Evolutionary conservation across 2,797 vertebrate genomes (phyloP).

Genomic region (Sciaenops ocellatus): DNA sequence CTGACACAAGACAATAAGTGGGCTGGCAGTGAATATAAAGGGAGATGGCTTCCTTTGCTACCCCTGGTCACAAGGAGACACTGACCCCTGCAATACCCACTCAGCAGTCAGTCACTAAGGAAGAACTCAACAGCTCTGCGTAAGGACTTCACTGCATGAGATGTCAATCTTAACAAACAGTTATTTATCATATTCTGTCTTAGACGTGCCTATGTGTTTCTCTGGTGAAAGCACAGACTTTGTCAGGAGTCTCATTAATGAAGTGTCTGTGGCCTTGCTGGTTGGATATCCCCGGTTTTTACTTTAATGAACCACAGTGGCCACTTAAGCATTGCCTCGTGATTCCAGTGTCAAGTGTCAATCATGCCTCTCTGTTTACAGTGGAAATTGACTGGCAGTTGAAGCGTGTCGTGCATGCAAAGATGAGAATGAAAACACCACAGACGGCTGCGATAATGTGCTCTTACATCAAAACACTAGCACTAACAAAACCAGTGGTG

Average conservation of each 20-base stretch:
- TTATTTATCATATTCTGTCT: constrained; percentile 10
- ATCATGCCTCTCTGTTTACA: neutral
- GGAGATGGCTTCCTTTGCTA: constrained; percentile 45
- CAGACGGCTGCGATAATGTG: neutral
- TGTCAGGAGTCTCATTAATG: constrained; percentile 13
- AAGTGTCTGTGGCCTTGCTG: constrained; percentile 19
- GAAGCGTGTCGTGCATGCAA: constrained; percentile 4
- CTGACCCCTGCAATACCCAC: constrained; percentile 32
- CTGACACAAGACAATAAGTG: constrained; percentile 33
- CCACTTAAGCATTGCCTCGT: constrained; percentile 16
- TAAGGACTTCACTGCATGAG: constrained; percentile 5
- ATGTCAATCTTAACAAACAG: constrained; percentile 9
- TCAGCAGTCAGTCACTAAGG: constrained; percentile 14
- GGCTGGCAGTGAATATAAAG: constrained; percentile 38
- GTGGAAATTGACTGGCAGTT: neutral
- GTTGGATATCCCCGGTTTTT: neutral
- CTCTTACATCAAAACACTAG: constrained; percentile 12
- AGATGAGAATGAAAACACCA: constrained; percentile 14
- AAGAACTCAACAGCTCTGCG: neutral
- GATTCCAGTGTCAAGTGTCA: constrained; percentile 30
- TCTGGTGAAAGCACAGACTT: neutral
- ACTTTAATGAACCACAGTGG: constrained; percentile 30
- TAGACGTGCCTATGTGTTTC: neutral
- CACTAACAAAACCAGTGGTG: neutral
- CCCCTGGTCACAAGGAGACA: constrained; percentile 43